A percentile compares a stretch with the other conserved stretches of the same genome.
These are phyloP conservation scores for Polymixis lichenea DNA, from an alignment of 2,888 invertebrate species.

Conservation along the genomic window DNA sequence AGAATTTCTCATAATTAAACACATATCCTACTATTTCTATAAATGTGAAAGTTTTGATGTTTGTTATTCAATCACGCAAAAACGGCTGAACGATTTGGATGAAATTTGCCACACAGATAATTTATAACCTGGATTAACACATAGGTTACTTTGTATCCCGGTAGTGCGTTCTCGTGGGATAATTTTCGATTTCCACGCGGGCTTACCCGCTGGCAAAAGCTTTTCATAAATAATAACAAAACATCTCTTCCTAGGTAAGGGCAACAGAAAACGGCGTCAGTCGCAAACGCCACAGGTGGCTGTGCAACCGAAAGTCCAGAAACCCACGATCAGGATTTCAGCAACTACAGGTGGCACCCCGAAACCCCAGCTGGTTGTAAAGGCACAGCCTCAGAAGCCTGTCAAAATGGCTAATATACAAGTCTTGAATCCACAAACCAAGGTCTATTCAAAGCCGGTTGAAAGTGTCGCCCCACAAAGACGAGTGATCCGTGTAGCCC, in stretches of 20 bases:
- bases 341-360: constrained; percentile 69
- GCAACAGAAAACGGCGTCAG: constrained; percentile 85
- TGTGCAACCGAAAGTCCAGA: constrained; percentile 86
- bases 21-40: background rate
- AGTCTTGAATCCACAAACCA: constrained; percentile 84
- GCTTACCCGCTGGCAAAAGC: too few species aligned
- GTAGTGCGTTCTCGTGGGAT: too few species aligned
- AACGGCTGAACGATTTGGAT: too few species aligned
- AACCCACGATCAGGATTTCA: constrained; percentile 80
- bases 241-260: constrained; percentile 76
- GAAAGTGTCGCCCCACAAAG: constrained; percentile 85
- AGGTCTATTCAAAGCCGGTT: constrained; percentile 87
- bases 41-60: too few species aligned
- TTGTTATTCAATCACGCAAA: too few species aligned
- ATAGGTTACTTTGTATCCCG: too few species aligned
- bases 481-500: constrained; percentile 85
- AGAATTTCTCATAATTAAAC: constrained; percentile 14
- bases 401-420: constrained; percentile 87
- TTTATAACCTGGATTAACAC: too few species aligned
- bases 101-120: too few species aligned
- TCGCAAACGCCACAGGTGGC: constrained; percentile 83
- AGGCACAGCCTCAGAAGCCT: constrained; percentile 86
- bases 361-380: constrained; percentile 86
- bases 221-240: constrained; percentile 16
- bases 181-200: too few species aligned